Evolutionary conservation across 2,797 vertebrate genomes (phyloP).

Genomic region (Anabas testudineus): DNA sequence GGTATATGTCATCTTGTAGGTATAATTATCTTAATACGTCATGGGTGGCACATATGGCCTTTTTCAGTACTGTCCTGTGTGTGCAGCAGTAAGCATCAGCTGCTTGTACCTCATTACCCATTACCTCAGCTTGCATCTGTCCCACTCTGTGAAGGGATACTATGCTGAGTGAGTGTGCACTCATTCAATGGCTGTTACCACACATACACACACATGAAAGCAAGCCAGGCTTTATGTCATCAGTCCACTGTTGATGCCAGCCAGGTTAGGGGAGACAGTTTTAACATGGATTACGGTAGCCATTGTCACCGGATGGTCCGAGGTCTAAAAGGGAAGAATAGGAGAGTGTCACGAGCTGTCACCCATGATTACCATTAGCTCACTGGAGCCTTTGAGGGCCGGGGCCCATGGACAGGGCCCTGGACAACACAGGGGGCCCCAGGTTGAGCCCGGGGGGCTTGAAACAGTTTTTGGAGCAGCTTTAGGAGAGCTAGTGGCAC

Average conservation of each 20-base stretch:
- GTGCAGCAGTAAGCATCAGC: slow-evolving; percentile 8
- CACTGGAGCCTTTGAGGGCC: slow-evolving; percentile 87
- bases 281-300: slow-evolving; percentile 87
- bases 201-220: slow-evolving; percentile 34
- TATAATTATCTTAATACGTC: too few relatives aligned
- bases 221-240: slow-evolving; percentile 77
- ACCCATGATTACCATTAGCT: slow-evolving; percentile 87
- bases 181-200: slow-evolving; percentile 46
- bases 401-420: slow-evolving; percentile 77
- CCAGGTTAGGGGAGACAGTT: slow-evolving; percentile 84
- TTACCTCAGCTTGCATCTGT: slow-evolving; percentile 42
- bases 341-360: slow-evolving; percentile 89
- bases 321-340: slow-evolving; percentile 88
- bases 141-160: slow-evolving; percentile 25
- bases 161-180: slow-evolving; percentile 66
- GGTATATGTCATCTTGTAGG: too few relatives aligned
- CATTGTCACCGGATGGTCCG: slow-evolving; percentile 85
- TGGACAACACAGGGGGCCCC: slow-evolving; percentile 79
- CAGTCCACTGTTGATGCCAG: slow-evolving; percentile 75
- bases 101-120: slow-evolving; percentile 28
- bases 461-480: slow-evolving; percentile 74
- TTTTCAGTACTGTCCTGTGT: background rate
- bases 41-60: background rate
- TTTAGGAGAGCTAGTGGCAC: slow-evolving; percentile 75
- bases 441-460: slow-evolving; percentile 82